These are phyloP conservation scores for Leucophenga maculata DNA, from an alignment of 2,888 invertebrate genomes.

Conservation along the genomic window DNA sequence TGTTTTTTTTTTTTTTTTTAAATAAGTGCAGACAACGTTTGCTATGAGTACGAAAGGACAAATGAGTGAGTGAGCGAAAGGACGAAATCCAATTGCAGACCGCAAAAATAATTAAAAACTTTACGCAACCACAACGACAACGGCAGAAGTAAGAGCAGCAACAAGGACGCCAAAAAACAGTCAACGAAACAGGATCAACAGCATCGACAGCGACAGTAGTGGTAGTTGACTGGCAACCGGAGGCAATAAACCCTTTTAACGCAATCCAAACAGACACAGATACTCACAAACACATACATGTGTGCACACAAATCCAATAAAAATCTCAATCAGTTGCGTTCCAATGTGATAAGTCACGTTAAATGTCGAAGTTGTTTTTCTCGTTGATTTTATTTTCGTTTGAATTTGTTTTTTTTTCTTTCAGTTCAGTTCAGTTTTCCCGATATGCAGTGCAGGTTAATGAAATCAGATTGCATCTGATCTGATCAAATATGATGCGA, in stretches of 20 bases:
- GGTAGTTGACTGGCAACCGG: not conserved
- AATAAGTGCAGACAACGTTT: not conserved
- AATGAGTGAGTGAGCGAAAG: not conserved
- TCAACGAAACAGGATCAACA: not conserved
- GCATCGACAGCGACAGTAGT: not conserved
- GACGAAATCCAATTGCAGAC: conserved; percentile 56
- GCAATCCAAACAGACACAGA: not conserved
- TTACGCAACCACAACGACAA: conserved; percentile 38
- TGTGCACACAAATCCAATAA: not conserved
- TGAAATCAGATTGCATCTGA: conserved; percentile 6
- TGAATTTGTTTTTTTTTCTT: not conserved
- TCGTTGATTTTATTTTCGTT: not conserved
- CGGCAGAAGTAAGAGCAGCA: not conserved
- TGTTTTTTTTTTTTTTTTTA: conserved; percentile 3
- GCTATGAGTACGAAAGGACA: conserved; percentile 14
- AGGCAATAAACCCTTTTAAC: not conserved
- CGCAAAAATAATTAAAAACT: conserved; percentile 61
- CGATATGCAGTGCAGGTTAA: not conserved
- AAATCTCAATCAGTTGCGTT: not conserved
- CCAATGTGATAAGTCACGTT: conserved; percentile 4
- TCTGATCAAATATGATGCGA: not conserved
- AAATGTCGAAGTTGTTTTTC: conserved; percentile 3
- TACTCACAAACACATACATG: not conserved
- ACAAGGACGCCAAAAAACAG: not conserved
- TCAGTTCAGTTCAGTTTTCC: no score